Evolutionary conservation across 2,888 invertebrate genomes (phyloP).

Genomic region (Zele albiditarsus): DNA sequence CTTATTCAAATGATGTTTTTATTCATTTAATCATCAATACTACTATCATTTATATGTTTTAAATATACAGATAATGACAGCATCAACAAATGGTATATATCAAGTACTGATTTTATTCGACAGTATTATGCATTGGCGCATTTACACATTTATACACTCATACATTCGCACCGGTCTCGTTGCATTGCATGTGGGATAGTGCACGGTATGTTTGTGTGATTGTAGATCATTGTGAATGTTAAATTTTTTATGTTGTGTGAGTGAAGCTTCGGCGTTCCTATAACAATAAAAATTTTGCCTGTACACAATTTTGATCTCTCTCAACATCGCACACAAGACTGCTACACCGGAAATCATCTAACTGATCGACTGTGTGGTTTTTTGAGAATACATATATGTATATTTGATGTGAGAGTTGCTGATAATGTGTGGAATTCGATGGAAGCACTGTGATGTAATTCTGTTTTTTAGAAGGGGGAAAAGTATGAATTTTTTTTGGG

Average conservation of each 20-base stretch:
- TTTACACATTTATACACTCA: conserved; percentile 56
- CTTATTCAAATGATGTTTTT: conserved; percentile 19
- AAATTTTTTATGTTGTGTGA: neutral
- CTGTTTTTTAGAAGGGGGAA: no score
- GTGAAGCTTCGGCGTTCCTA: neutral
- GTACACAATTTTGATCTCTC: neutral
- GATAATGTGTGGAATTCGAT: no score
- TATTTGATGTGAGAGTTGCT: no score
- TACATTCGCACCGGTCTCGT: conserved; percentile 23
- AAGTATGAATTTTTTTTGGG: no score
- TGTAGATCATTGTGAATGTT: neutral
- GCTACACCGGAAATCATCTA: neutral
- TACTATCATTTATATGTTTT: conserved; percentile 43
- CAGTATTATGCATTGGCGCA: conserved; percentile 66
- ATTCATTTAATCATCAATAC: conserved; percentile 22
- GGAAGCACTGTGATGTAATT: no score
- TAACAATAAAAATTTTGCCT: neutral
- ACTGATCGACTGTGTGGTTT: neutral
- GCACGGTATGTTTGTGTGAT: neutral
- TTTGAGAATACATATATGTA: neutral
- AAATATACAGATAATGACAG: conserved; percentile 64
- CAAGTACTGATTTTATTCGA: conserved; percentile 64
- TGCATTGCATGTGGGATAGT: neutral
- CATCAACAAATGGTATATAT: conserved; percentile 70
- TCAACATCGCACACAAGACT: neutral